These are phyloP conservation scores for Melanerpes formicivorus DNA, from an alignment of 2,113 vertebrate genomes.

Conservation along the genomic window DNA sequence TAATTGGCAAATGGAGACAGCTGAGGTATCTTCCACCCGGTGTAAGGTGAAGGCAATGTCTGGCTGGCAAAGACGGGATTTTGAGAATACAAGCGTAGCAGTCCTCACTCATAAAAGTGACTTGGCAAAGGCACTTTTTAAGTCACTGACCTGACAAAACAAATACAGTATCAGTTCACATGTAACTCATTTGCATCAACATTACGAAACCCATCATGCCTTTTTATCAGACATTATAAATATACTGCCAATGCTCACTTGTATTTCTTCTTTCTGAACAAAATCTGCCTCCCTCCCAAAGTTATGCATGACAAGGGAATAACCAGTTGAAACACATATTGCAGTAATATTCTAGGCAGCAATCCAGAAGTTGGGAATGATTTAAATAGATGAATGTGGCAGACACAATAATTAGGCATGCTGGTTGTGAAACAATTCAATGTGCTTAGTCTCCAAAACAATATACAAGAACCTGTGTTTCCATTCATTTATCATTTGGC, in stretches of 20 bases:
- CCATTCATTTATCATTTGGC: constrained; percentile 74
- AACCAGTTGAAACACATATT: constrained; percentile 74
- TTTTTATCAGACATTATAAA: constrained; percentile 17
- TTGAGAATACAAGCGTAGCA: constrained; percentile 39
- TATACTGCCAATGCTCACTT: background rate
- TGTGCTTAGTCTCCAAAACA: constrained; percentile 73
- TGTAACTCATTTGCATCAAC: constrained; percentile 17
- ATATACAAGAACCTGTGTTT: constrained; percentile 39
- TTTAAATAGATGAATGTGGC: constrained; percentile 85
- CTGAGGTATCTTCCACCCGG: constrained; percentile 75
- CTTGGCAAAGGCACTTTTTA: constrained; percentile 86
- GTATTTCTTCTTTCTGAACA: background rate
- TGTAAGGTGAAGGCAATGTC: constrained; percentile 66
- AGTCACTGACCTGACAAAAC: constrained; percentile 81
- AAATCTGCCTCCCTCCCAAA: constrained; percentile 50
- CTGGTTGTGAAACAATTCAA: constrained; percentile 76
- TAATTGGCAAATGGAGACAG: constrained; percentile 70
- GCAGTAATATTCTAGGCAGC: constrained; percentile 82
- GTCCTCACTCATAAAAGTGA: constrained; percentile 73
- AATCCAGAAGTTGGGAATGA: constrained; percentile 81
- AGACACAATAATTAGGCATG: constrained; percentile 83
- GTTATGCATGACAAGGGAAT: constrained; percentile 38
- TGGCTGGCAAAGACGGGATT: constrained; percentile 61
- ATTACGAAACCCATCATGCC: background rate
- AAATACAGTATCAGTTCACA: constrained; percentile 63